Base-by-base conservation (phyloP, 2,888 invertebrate genomes). In the Tolmerus cingulatus region DNA sequence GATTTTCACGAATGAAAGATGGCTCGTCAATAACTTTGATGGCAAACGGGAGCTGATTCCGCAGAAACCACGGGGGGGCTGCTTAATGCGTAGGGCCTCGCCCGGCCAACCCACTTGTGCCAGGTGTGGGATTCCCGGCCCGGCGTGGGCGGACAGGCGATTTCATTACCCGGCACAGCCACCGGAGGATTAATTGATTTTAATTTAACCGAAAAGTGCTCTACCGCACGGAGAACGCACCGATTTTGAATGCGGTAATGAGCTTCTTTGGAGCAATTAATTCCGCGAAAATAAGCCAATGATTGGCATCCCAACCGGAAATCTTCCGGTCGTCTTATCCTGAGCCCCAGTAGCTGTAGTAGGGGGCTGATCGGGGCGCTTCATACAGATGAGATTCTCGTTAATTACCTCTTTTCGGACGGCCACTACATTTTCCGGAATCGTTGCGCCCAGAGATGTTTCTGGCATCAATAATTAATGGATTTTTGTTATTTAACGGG, bases 111-210 rank as follows among this genome's bases (percentile, higher is more conserved):
- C 1, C 34, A 8, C 27, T 23, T 14, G 34, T 55, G 79, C 14
- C 14, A 37, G 82, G 57, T 34, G 82, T 37, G 57, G 86, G 88
- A 23, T 57, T 43, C 4, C 43, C 14, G 57, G 76, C 74, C 55
- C 77, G 55, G 77, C 12, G 57, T 5, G 66, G 66, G 66, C 27
- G 66, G 66, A 66, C 55, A 66, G 66, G 66, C 66, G 66, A 66
- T 66, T 66, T 23, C 23, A 66, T 77, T 88, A 79, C 34, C 85
- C 76, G n/a, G n/a, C 57, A 51, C 27, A 82, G 40, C 37, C 82
- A 16, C 77, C 86, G 82, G 82, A 88, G 87, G 84, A 88, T 88
- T 88, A 88, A 88, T 88, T 88, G 88, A 88, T 88, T 88, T 88
- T 87, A 88, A 88, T 88, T 88, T 88, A 85, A 74, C 74, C 43